phyloP scores from a whole-genome alignment of 2,888 invertebrate genomes.

The Rhopalosiphum nymphaeae region DNA sequence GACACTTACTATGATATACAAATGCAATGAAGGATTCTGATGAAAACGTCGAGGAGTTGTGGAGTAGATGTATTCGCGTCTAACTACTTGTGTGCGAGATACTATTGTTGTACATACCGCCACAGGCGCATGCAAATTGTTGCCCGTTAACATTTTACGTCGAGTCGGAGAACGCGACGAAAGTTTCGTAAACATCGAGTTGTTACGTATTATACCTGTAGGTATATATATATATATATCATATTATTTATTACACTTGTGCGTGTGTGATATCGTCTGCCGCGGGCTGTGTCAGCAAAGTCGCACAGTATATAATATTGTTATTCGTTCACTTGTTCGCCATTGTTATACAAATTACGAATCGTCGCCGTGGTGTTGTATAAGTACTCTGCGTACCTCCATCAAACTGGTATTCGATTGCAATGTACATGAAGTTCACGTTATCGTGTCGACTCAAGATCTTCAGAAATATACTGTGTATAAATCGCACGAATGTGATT shows the following conservation, averaged over 20 bases:
- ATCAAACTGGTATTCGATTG: not conserved
- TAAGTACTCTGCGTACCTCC: not conserved
- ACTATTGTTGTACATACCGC: not conserved
- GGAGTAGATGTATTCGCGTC: not conserved
- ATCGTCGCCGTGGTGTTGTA: not conserved
- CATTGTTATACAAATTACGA: not conserved
- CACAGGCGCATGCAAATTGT: not conserved
- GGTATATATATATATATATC: not conserved
- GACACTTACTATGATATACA: not conserved
- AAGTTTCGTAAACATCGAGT: not conserved
- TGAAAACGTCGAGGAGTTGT: not conserved
- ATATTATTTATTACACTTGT: not conserved
- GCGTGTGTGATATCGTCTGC: not conserved
- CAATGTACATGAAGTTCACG: not conserved
- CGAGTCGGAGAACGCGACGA: slow-evolving; percentile 1
- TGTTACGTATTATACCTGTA: not conserved
- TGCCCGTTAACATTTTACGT: not conserved
- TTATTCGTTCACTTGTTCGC: not conserved
- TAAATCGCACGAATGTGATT: not conserved
- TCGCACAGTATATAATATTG: not conserved
- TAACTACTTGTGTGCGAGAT: not conserved
- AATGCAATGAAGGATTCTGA: not conserved
- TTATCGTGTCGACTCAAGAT: not conserved
- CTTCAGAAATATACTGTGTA: not conserved
- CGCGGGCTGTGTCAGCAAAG: not conserved